phyloP scores from a whole-genome alignment of 2,113 vertebrate species.

The Dipodomys spectabilis region DNA sequence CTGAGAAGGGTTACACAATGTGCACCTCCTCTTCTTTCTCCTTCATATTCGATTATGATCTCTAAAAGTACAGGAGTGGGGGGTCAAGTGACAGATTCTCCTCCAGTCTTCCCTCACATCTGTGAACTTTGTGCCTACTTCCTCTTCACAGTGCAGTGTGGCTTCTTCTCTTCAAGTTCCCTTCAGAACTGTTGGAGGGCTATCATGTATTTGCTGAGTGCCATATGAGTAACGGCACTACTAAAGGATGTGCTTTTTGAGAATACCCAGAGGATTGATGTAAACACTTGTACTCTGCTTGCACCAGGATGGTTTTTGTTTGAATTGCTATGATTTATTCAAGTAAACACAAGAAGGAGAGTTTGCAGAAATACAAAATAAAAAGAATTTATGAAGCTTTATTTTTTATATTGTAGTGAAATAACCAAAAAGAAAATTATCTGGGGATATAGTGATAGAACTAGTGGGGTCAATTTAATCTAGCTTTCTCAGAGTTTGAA shows the following conservation, averaged over 20 bases:
- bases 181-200: slow-evolving; percentile 46
- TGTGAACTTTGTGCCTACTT: slow-evolving; percentile 39
- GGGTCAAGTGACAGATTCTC: background rate
- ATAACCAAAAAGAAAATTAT: slow-evolving; percentile 52
- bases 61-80: background rate
- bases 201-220: background rate
- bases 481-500: background rate
- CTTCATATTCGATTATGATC: slow-evolving; percentile 49
- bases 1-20: background rate
- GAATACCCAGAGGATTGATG: background rate
- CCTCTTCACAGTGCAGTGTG: slow-evolving; percentile 24
- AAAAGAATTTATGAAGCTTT: slow-evolving; percentile 1
- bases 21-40: background rate
- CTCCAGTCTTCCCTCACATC: slow-evolving; percentile 17
- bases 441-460: background rate
- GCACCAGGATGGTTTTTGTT: background rate
- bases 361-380: slow-evolving; percentile 27
- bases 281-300: slow-evolving; percentile 47
- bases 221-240: slow-evolving; percentile 5
- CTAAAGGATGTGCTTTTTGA: slow-evolving; percentile 9
- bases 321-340: slow-evolving; percentile 51
- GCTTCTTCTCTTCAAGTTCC: slow-evolving; percentile 18
- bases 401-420: slow-evolving; percentile 30
- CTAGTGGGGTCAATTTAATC: background rate
- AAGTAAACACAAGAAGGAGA: slow-evolving; percentile 41